These are phyloP conservation scores for Volucella zonaria DNA, from an alignment of 2,888 invertebrate genomes.

Conservation along the genomic window DNA sequence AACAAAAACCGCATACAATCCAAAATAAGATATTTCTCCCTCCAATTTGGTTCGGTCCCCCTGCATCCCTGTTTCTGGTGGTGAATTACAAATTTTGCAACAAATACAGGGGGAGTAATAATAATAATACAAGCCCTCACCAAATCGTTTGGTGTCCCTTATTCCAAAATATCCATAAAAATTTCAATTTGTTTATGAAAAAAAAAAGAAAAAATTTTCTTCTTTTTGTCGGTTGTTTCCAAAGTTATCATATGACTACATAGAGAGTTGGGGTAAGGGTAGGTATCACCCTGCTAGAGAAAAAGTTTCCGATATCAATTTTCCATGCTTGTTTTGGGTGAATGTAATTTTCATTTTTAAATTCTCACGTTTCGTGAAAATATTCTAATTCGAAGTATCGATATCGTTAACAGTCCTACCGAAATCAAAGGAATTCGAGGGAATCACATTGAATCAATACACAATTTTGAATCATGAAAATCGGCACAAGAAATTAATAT, in stretches of 20 bases:
- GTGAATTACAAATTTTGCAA: background rate
- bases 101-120: conserved; percentile 11
- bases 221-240: background rate
- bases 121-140: conserved; percentile 26
- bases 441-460: conserved; percentile 39
- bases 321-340: conserved; percentile 15
- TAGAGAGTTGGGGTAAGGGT: background rate
- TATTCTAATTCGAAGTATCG: conserved; percentile 34
- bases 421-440: background rate
- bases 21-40: background rate
- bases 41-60: background rate
- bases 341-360: background rate
- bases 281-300: background rate
- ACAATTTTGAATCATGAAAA: conserved; percentile 10
- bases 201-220: conserved; percentile 6
- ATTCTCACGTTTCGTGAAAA: background rate
- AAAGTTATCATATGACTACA: conserved; percentile 11
- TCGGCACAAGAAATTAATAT: conserved; percentile 37
- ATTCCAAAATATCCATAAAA: conserved; percentile 30
- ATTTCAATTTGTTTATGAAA: conserved; percentile 43
- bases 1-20: conserved; percentile 27
- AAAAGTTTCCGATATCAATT: conserved; percentile 28
- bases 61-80: background rate
- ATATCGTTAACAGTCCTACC: conserved; percentile 22
- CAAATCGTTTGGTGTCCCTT: conserved; percentile 10